Evolutionary conservation across 2,888 invertebrate species (phyloP).

Genomic region (Mayetiola destructor): DNA sequence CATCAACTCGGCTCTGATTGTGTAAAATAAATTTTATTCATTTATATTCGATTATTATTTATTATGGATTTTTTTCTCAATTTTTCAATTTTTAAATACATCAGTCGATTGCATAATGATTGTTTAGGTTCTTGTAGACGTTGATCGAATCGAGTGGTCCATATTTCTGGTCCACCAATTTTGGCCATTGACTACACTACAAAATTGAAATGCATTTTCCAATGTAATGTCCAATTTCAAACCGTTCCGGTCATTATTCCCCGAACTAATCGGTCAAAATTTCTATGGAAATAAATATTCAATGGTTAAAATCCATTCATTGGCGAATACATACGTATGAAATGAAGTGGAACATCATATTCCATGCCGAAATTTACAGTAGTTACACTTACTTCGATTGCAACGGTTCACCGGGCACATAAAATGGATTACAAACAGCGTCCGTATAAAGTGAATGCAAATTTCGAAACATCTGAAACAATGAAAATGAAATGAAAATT

Average conservation of each 20-base stretch:
- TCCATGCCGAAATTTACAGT: neutral
- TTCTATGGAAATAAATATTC: conserved; percentile 33
- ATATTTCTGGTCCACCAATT: neutral
- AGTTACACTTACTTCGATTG: conserved; percentile 61
- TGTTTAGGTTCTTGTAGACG: no score
- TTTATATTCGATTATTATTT: neutral
- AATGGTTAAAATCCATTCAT: neutral
- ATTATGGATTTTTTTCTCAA: neutral
- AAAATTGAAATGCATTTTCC: neutral
- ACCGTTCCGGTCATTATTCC: conserved; percentile 36
- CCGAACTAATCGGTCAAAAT: conserved; percentile 52
- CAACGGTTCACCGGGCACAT: conserved; percentile 81
- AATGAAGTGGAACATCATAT: neutral
- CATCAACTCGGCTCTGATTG: no score
- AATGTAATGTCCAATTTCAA: neutral
- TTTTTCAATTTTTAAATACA: neutral
- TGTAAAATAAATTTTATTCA: no score
- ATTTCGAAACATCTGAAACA: conserved; percentile 63
- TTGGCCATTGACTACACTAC: neutral
- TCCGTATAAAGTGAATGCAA: conserved; percentile 87
- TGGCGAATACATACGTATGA: neutral
- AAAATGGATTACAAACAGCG: conserved; percentile 92
- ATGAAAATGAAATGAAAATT: neutral
- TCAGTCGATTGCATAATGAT: neutral
- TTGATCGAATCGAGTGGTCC: no score